These are phyloP conservation scores for Plumapathes pennacea DNA, from an alignment of 92 coral and sea anemone genomes.

Conservation along the genomic window DNA sequence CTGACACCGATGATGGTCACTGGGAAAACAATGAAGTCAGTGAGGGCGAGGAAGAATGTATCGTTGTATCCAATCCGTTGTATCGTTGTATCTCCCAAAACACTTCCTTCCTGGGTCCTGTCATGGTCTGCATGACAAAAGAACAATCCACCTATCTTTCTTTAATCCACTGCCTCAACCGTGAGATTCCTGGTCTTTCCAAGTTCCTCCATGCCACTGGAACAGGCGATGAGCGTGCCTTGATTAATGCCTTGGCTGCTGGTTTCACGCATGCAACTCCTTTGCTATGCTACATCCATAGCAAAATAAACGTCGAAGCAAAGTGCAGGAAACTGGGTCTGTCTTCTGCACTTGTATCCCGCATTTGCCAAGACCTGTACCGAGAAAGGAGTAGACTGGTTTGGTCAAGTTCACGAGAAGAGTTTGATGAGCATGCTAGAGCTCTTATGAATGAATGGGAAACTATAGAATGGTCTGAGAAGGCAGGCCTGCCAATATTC, in stretches of 20 bases:
- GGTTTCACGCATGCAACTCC: conserved; percentile 27
- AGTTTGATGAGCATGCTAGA: conserved; percentile 15
- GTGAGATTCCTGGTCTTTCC: conserved; percentile 38
- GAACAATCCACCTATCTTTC: conserved; percentile 43
- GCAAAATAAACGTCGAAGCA: conserved; percentile 34
- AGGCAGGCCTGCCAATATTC: conserved; percentile 27
- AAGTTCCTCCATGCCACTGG: conserved; percentile 33
- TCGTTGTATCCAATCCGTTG: conserved; percentile 10
- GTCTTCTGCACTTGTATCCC: conserved; percentile 8
- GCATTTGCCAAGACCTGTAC: conserved; percentile 31
- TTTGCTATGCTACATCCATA: conserved; percentile 42
- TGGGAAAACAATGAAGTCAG: too few species aligned
- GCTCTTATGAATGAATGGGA: conserved; percentile 45
- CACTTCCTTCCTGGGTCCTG: conserved; percentile 32
- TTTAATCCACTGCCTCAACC: conserved; percentile 28
- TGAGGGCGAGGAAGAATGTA: conserved; percentile 4
- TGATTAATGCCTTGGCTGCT: conserved; percentile 39
- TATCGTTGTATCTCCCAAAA: too few species aligned
- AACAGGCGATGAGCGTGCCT: conserved; percentile 31
- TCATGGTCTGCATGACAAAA: conserved; percentile 54
- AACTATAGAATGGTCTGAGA: conserved; percentile 25
- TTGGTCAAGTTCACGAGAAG: conserved; percentile 29
- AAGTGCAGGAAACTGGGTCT: conserved; percentile 24
- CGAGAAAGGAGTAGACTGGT: conserved; percentile 22
- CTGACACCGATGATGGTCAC: too few species aligned